These are phyloP conservation scores for Papilio aristodemus DNA, from an alignment of 1,140 invertebrate species.

Conservation along the genomic window DNA sequence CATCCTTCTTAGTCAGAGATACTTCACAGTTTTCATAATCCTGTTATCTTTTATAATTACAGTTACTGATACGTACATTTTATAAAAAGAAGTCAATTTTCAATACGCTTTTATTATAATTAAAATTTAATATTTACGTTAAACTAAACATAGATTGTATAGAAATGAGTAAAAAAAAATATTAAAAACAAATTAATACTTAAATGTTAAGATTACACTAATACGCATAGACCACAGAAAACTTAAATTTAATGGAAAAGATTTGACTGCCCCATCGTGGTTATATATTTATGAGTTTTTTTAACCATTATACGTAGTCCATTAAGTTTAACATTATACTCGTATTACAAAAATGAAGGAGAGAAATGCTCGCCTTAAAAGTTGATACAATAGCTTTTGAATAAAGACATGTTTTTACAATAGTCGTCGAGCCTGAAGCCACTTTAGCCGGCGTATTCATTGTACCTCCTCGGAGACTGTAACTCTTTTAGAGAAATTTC, in stretches of 20 bases:
- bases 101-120: neutral
- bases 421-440: slow-evolving; percentile 20
- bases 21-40: neutral
- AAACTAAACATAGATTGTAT: no score
- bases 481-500: slow-evolving; percentile 24
- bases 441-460: slow-evolving; percentile 24
- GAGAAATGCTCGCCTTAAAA: slow-evolving; percentile 17
- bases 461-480: slow-evolving; percentile 18
- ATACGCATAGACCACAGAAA: neutral
- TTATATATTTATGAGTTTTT: neutral
- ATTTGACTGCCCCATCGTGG: neutral
- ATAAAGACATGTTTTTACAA: slow-evolving; percentile 27
- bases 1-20: neutral
- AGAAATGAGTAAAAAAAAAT: no score
- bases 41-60: neutral
- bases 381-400: slow-evolving; percentile 28
- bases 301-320: neutral
- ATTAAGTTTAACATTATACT: slow-evolving; percentile 10
- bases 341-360: slow-evolving; percentile 15
- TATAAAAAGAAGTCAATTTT: neutral
- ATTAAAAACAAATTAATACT: no score
- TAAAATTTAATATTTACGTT: neutral
- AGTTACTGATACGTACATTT: neutral
- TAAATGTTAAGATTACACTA: no score
- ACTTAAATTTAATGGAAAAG: neutral